Evolutionary conservation across 1,140 invertebrate species (phyloP), one percentile per base, ranked within the genome.

Genomic region (Drosophila tristis): DNA sequence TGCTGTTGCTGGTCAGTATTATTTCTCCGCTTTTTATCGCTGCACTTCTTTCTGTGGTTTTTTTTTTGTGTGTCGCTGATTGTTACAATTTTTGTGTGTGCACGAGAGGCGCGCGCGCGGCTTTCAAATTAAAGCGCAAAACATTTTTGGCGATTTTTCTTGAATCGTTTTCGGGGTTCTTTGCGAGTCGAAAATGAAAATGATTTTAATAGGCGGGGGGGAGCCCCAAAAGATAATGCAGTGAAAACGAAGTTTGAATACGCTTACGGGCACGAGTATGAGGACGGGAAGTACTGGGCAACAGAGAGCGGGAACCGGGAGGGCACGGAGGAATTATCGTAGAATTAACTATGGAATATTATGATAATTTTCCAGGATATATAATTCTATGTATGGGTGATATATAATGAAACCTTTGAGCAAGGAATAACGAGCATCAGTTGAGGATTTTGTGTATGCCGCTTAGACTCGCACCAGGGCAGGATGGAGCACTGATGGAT

Each of bases 11-110:
- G 23, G 23, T 25, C 45, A 45, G 65, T 54, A 71, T 70, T 71
- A 56, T 67, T 67, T 49, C 63, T 67, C 31, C 80, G 65, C 64
- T 84, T 65, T 55, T 70, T 70, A 47, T 56, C 68, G 56, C 39
- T 3, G 65, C 49, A 58, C 75, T 75, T 86, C 62, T 87, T 73
- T 68, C 47, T 66, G 75, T 79, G 29, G 16, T 51, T 60, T 45
- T 35, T 44, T 55, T 61, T 56, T 60, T 45, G 63, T 48, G 29
- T 62, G 75, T 74, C 77, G 82, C 82, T 86, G 82, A 86, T 86
- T 86, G 82, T 86, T 86, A 86, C 82, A 86, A 86, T 89, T 87
- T 82, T 87, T 87, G 74, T 74, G 49, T 76, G 72, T 72, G 79
- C 73, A 71, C 43, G 72, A 78, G 72, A 74, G 71, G 76, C 72